These are phyloP conservation scores for Brachionus rotundiformis DNA, from an alignment of 1,140 invertebrate genomes.

Conservation along the genomic window DNA sequence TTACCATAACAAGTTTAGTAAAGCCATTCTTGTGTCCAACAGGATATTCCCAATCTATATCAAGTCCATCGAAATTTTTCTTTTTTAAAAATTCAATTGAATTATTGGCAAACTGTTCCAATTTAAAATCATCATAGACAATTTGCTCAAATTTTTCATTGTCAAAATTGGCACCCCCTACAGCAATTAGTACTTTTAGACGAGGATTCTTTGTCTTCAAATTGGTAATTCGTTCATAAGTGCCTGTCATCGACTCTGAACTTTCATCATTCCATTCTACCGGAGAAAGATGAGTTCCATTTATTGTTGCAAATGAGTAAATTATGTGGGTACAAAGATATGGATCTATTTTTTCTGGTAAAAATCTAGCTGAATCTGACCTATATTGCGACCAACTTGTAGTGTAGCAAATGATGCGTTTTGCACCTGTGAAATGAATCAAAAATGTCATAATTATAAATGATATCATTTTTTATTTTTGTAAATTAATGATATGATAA, in stretches of 20 bases:
- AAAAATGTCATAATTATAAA: background rate
- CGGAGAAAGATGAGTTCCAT: slow-evolving; percentile 55
- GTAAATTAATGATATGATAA: background rate
- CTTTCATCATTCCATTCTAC: slow-evolving; percentile 75
- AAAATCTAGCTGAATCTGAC: slow-evolving; percentile 79
- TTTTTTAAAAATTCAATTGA: slow-evolving; percentile 61
- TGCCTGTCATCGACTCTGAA: background rate
- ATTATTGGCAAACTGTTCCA: slow-evolving; percentile 25
- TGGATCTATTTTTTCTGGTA: slow-evolving; percentile 81
- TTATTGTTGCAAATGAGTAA: slow-evolving; percentile 80
- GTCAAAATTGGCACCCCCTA: slow-evolving; percentile 87
- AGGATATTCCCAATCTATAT: slow-evolving; percentile 77
- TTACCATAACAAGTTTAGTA: slow-evolving; percentile 13
- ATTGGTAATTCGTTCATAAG: slow-evolving; percentile 73
- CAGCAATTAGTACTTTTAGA: slow-evolving; percentile 84
- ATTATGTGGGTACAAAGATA: slow-evolving; percentile 87
- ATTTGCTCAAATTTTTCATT: background rate
- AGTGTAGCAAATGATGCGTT: slow-evolving; percentile 75
- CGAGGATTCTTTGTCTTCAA: slow-evolving; percentile 89
- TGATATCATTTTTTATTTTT: background rate
- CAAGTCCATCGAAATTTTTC: slow-evolving; percentile 59
- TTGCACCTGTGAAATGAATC: background rate
- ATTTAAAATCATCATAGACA: slow-evolving; percentile 71
- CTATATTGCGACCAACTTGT: slow-evolving; percentile 90
- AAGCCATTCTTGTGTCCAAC: slow-evolving; percentile 52